Base-by-base conservation (phyloP, 2,113 vertebrate genomes). In the Ailurus styani region DNA sequence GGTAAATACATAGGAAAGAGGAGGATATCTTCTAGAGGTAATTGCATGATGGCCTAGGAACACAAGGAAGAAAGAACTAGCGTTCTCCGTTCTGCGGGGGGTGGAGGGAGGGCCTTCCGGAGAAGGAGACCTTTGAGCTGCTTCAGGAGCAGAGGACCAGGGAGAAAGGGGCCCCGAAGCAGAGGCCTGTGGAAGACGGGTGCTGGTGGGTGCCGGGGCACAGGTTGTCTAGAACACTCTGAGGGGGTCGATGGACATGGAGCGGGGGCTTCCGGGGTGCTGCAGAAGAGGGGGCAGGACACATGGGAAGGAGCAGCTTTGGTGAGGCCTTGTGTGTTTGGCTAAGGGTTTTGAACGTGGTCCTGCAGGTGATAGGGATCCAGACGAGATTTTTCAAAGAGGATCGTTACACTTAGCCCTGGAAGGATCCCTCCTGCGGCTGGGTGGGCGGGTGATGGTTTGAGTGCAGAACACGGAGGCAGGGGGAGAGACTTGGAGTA, bases 81-180 rank as follows among this genome's bases (percentile, higher is more conserved):
- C 0, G 1, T 13, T 78, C 4, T 11, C 73, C 0, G 0, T 17
- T 72, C 4, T 17, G 73, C 12, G 13, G 37, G 68, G 42, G 66
- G 60, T 5, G 40, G 37, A 37, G 21, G 27, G 75, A 78, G 25
- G 70, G 25, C 68, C 13, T 93, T 40, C 70, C 12, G 0, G 14
- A 88, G 57, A 11, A 87, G 55, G 50, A 66, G 37, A 29, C 17
- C 21, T 54, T 21, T 54, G 47, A 47, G 8, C 25, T 75, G 70
- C 31, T 57, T 75, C 15, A 54, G 21, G 31, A 62, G 55, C 40
- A 70, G 60, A 70, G 70, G 60, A 31, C 6, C 2, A 5, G 11
- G 42, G 21, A 25, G 54, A 27, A 66, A 57, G n/a, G 6, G 45
- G 12, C 15, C 62, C 47, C 47, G 52, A 54, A 68, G 66, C 21